Base-by-base conservation (phyloP, 2,797 vertebrate species). In the Coregonus suidteri region DNA sequence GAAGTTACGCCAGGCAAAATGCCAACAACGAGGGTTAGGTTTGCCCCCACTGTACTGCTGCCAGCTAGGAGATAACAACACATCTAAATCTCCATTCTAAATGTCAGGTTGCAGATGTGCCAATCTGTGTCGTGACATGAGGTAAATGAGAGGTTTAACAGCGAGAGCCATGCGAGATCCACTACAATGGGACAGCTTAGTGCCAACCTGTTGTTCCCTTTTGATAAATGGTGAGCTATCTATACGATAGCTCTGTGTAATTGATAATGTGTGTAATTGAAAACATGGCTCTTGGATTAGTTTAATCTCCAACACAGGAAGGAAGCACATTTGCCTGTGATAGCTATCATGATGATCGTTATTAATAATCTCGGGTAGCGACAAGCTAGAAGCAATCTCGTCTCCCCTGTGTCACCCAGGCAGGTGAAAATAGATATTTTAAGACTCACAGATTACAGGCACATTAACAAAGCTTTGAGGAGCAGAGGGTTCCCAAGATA, bases 341-440 rank as follows among this genome's bases (percentile, higher is more conserved):
- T n/a, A 68, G 25, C 35, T 51, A 65, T 72, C 54, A 34, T 67
- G 30, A 47, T 64, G 37, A 72, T 71, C 62, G 31, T 41, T 68
- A 70, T 70, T 70, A 76, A 71, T 52, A 64, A 71, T 59, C 69
- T 31, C 18, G 0, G 56, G 69, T 54, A 71, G 62, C 59, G 18
- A 71, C 16, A n/a, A 71, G 62, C 11, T 47, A 51, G 37, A 51
- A 47, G 41, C 71, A 54, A 47, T 54, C 14, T 41, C 15, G 25
- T 52, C 31, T 71, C 67, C 16, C 67, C 16, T 37, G 18, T 76
- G 75, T 5, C 52, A 76, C 56, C 18, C n/a, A 62, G 53, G 69
- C 56, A 77, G 69, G 75, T 71, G 75, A 13, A 71, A 62, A 41
- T 51, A 77, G 69, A 77, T 71, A 35, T 56, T 71, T 65, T 64